Evolutionary conservation across 2,113 vertebrate species (phyloP).

Genomic region (Phylloscopus trochilus): DNA sequence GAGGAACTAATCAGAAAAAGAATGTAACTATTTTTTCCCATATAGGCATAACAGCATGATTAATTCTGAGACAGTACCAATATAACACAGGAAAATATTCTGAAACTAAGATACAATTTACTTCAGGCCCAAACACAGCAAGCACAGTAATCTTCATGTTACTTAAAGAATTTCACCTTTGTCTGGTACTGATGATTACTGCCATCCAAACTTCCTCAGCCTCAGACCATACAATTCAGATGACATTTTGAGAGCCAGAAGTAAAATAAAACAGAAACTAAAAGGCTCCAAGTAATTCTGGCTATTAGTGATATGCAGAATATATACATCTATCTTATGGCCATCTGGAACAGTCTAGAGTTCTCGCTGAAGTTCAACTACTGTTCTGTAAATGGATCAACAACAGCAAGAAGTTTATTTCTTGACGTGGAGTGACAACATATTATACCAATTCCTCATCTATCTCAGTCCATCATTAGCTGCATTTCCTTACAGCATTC

Average conservation of each 20-base stretch:
- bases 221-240: constrained; percentile 32
- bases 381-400: not conserved
- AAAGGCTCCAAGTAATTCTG: constrained; percentile 33
- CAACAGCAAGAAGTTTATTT: not conserved
- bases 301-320: not conserved
- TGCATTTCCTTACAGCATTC: not conserved
- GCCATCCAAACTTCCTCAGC: not conserved
- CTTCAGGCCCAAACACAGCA: constrained; percentile 24
- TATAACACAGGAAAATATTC: not conserved
- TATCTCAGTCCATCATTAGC: not conserved
- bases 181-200: not conserved
- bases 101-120: constrained; percentile 41
- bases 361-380: not conserved
- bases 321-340: not conserved
- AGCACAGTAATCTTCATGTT: not conserved
- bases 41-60: not conserved
- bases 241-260: not conserved
- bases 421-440: not conserved
- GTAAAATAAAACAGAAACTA: not conserved
- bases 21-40: not conserved
- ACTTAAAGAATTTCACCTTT: constrained; percentile 15
- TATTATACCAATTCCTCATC: not conserved
- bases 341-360: not conserved
- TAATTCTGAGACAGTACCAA: constrained; percentile 22
- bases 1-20: not conserved